These are phyloP conservation scores for Eupithecia vulgata DNA, from an alignment of 2,888 invertebrate genomes.

Conservation along the genomic window DNA sequence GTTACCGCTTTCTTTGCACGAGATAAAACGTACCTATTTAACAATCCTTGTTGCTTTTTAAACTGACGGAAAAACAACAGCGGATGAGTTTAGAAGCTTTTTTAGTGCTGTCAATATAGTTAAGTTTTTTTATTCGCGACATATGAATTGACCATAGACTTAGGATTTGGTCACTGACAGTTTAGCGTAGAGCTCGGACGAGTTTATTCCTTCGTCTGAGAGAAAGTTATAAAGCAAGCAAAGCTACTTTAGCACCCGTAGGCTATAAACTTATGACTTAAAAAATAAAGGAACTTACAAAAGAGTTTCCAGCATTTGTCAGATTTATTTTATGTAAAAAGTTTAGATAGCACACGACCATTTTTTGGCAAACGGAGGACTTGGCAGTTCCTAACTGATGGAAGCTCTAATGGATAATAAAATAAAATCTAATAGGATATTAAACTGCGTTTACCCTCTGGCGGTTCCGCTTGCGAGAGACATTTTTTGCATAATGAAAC, in stretches of 20 bases:
- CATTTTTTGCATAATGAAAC: background rate
- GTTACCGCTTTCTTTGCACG: background rate
- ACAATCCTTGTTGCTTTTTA: no score
- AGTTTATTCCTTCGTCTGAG: no score
- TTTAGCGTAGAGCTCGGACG: no score
- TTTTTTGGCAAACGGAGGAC: conserved; percentile 6
- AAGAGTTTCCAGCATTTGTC: background rate
- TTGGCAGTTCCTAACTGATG: background rate
- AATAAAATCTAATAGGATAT: conserved; percentile 4
- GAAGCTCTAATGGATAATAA: conserved; percentile 15
- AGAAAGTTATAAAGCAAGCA: background rate
- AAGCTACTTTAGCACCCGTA: background rate
- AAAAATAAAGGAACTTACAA: background rate
- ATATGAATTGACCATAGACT: no score
- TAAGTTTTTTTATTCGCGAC: no score
- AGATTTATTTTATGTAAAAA: background rate
- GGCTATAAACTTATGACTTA: background rate
- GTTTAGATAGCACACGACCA: background rate
- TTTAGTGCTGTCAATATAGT: no score
- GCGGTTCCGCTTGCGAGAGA: background rate
- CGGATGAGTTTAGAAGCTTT: no score
- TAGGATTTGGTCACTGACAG: no score
- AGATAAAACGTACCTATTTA: background rate
- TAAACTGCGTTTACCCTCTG: background rate
- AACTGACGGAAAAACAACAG: no score